Conservation (phyloP, 2,113 vertebrate genomes). For the Lipophrys pholis region DNA sequence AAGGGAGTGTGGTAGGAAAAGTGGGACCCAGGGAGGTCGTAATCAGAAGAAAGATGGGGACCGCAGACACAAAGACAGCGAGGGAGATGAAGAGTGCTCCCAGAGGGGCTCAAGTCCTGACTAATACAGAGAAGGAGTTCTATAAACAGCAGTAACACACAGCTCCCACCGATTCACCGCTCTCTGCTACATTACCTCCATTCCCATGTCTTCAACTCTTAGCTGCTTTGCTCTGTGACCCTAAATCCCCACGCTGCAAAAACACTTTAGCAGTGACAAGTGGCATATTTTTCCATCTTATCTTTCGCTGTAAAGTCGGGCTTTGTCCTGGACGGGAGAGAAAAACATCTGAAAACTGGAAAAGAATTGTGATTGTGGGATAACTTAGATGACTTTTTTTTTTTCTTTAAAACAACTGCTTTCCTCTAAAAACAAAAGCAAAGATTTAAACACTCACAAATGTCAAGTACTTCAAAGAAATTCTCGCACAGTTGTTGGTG, state of each 20-base stretch:
- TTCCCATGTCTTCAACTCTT: constrained; percentile 35
- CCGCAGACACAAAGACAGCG: constrained; percentile 49
- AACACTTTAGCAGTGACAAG: constrained; percentile 25
- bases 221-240: constrained; percentile 46
- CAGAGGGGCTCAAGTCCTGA: constrained; percentile 57
- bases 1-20: constrained; percentile 30
- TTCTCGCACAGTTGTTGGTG: not conserved
- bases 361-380: not conserved
- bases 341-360: not conserved
- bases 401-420: not conserved
- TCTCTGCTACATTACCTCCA: constrained; percentile 62
- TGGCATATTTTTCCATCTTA: constrained; percentile 30
- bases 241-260: constrained; percentile 45
- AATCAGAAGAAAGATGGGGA: constrained; percentile 71
- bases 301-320: constrained; percentile 11
- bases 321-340: not conserved
- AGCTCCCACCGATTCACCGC: constrained; percentile 46
- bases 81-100: constrained; percentile 51
- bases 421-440: constrained; percentile 2
- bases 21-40: constrained; percentile 47
- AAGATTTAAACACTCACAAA: constrained; percentile 1
- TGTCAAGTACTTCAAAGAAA: constrained; percentile 1
- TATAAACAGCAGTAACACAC: constrained; percentile 67
- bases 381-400: not conserved
- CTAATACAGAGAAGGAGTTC: constrained; percentile 62